Base-by-base conservation (phyloP, 2,797 vertebrate species). In the Buceros bicornis region DNA sequence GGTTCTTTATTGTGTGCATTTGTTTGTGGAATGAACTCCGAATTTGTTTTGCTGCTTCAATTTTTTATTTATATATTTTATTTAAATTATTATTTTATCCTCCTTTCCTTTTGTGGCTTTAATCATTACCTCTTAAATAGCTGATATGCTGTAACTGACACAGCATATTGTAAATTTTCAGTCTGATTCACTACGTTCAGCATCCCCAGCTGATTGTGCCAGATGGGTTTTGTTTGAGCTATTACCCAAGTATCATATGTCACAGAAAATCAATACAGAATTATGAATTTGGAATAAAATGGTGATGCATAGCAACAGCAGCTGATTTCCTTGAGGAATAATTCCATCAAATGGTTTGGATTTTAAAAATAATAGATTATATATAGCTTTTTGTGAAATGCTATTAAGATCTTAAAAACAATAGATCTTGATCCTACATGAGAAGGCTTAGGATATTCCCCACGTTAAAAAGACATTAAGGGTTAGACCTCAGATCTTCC, bases 201-300 rank as follows among this genome's bases (percentile, higher is more conserved):
- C 56, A 83, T 86, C 42, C 61, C 77, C 69, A 83, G 72, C 42
- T 96, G 87, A 93, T 86, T 78, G 16, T 69, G n/a, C 77, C 94
- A 93, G 94, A 94, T 88, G 79, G 85, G 20, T 54, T 97, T 91
- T 93, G 16, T 91, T 81, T 94, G 76, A 95, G 61, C 40, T 97
- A 88, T 95, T 96, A 76, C 92, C 73, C 42, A 91, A 91, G 93
- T 94, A 95, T 69, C 93, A 47, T 51, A 92, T 84, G 90, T 47
- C 77, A 89, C 50, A 67, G 58, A 95, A 95, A 95, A 95, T 95
- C 90, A 95, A 95, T 94, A 83, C 24, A 86, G 50, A 65, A 87
- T 86, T 94, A 90, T 81, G 76, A 93, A 88, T 95, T 86, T 74
- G 45, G 94, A 86, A 93, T 78, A 88, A 88, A 90, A 95, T 73